Evolutionary conservation across 2,797 vertebrate genomes (phyloP).

Genomic region (Eospalax fontanierii): DNA sequence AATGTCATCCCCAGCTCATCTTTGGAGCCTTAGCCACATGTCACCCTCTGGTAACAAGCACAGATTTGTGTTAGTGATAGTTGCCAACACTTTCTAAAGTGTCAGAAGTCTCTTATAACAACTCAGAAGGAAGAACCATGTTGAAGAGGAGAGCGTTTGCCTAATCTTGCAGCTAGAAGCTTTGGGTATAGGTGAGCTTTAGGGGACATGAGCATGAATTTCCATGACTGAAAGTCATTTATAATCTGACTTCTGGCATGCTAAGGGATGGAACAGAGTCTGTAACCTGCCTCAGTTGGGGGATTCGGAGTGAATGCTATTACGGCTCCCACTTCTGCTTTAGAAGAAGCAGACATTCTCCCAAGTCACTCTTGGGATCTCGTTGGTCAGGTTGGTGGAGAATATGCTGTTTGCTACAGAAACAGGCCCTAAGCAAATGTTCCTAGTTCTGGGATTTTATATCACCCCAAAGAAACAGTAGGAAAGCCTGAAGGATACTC

Average conservation of each 20-base stretch:
- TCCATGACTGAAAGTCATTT: neutral
- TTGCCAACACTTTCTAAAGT: neutral
- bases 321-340: neutral
- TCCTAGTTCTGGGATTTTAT: neutral
- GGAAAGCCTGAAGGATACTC: neutral
- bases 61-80: neutral
- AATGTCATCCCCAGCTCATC: neutral
- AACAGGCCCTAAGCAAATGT: neutral
- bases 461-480: neutral
- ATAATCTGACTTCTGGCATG: neutral
- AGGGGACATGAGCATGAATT: fast-evolving
- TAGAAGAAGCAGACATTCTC: neutral
- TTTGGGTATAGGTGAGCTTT: neutral
- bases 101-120: neutral
- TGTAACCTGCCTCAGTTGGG: fast-evolving
- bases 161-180: neutral
- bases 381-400: neutral
- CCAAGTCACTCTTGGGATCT: neutral
- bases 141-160: fast-evolving
- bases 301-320: neutral
- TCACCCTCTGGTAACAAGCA: neutral
- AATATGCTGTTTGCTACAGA: neutral
- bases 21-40: neutral
- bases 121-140: neutral
- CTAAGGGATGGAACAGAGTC: neutral